phyloP scores from a whole-genome alignment of 2,113 vertebrate species.

The Ictalurus furcatus region DNA sequence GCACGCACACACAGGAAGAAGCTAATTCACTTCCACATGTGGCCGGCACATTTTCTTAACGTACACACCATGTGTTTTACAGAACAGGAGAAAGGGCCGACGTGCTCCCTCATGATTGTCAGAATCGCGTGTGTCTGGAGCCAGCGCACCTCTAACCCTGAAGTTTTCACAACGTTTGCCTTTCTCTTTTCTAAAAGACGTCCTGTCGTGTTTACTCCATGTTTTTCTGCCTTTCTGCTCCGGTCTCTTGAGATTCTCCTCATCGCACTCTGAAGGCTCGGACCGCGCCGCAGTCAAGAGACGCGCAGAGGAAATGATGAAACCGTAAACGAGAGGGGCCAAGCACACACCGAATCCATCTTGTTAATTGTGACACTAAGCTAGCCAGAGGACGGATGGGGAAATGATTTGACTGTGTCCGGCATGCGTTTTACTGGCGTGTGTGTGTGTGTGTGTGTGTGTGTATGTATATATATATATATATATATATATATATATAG shows the following conservation, averaged over 20 bases:
- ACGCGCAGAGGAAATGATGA: slow-evolving; percentile 51
- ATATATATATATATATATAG: too few species aligned
- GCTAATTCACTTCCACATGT: slow-evolving; percentile 44
- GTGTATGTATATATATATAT: too few species aligned
- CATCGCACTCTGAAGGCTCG: slow-evolving; percentile 45
- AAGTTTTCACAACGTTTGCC: background rate
- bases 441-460: background rate
- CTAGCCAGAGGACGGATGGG: slow-evolving; percentile 30
- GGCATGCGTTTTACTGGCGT: slow-evolving; percentile 1
- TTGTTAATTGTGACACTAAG: slow-evolving; percentile 42
- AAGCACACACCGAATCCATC: slow-evolving; percentile 40
- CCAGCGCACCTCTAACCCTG: background rate
- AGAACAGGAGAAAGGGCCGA: background rate
- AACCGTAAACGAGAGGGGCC: slow-evolving; percentile 39
- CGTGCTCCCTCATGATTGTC: background rate
- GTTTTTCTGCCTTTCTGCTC: slow-evolving; percentile 14
- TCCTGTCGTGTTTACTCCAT: slow-evolving; percentile 36
- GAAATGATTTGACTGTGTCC: slow-evolving; percentile 37
- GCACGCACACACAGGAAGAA: slow-evolving; percentile 39
- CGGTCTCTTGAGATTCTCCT: slow-evolving; percentile 29
- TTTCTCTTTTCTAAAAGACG: background rate
- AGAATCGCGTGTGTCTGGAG: background rate
- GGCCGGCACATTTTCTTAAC: slow-evolving; percentile 30
- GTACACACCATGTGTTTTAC: slow-evolving; percentile 5
- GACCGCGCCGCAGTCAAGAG: slow-evolving; percentile 50